Conservation (phyloP, 2,888 invertebrate genomes). For the Drosophila percnosoma region DNA sequence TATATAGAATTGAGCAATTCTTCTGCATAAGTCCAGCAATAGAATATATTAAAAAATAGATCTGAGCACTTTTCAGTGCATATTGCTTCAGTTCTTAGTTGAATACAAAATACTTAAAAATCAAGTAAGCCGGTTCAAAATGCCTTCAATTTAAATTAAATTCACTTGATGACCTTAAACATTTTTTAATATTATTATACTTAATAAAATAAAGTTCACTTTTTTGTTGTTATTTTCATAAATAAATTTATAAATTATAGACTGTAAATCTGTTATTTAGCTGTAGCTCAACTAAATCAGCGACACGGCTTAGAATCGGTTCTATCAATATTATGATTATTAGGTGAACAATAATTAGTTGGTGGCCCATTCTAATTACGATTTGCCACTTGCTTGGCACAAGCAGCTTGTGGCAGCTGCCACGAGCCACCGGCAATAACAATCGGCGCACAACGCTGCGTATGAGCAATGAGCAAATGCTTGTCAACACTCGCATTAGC, state of each 20-base stretch:
- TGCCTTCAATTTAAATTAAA: too few species aligned
- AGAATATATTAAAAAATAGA: too few species aligned
- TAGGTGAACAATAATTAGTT: constrained; percentile 2
- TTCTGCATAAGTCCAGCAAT: too few species aligned
- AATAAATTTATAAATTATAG: not conserved
- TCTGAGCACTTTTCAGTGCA: too few species aligned
- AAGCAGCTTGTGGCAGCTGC: constrained; percentile 11
- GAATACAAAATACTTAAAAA: too few species aligned
- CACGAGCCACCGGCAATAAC: constrained; percentile 14
- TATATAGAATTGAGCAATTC: too few species aligned
- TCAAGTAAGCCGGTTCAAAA: too few species aligned
- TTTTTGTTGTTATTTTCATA: not conserved
- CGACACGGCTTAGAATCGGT: not conserved
- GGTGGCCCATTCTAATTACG: constrained; percentile 32
- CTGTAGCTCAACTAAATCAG: not conserved
- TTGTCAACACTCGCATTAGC: constrained; percentile 26
- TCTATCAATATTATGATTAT: constrained; percentile 20
- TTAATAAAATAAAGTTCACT: rapidly evolving
- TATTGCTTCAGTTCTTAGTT: too few species aligned
- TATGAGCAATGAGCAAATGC: constrained; percentile 56
- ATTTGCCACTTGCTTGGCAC: constrained; percentile 38
- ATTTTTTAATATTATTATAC: too few species aligned
- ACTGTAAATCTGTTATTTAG: not conserved
- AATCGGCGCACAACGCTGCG: constrained; percentile 36
- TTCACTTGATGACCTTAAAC: too few species aligned